Evolutionary conservation across 1,140 invertebrate genomes (phyloP).

Genomic region (Melitaea cinxia): DNA sequence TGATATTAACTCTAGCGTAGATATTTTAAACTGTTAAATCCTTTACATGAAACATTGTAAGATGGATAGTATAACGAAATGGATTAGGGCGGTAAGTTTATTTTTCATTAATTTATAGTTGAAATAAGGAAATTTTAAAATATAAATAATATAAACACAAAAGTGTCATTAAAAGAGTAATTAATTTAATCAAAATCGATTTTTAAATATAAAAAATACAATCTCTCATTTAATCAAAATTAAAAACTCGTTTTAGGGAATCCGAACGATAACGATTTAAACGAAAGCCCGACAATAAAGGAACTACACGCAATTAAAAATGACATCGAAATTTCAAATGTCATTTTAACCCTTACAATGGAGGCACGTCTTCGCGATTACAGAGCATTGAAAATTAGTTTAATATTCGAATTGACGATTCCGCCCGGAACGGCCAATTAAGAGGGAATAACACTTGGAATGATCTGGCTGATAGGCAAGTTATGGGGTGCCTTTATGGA

Average conservation of each 20-base stretch:
- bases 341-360: slow-evolving; percentile 41
- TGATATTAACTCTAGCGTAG: too few species aligned
- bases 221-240: too few species aligned
- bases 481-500: slow-evolving; percentile 75
- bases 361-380: slow-evolving; percentile 62
- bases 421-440: slow-evolving; percentile 73
- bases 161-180: neutral
- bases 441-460: slow-evolving; percentile 73
- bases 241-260: neutral
- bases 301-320: slow-evolving; percentile 34
- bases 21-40: too few species aligned
- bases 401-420: slow-evolving; percentile 78
- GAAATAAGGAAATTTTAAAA: neutral
- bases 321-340: slow-evolving; percentile 32
- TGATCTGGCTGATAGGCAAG: slow-evolving; percentile 69
- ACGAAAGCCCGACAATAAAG: neutral
- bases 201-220: too few species aligned
- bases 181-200: neutral
- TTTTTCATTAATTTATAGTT: too few species aligned
- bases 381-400: slow-evolving; percentile 78
- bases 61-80: too few species aligned
- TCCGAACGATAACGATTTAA: neutral
- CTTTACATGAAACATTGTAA: too few species aligned
- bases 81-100: too few species aligned
- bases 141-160: neutral